Conservation (phyloP, 2,797 vertebrate genomes). For the Neosalanx taihuensis region DNA sequence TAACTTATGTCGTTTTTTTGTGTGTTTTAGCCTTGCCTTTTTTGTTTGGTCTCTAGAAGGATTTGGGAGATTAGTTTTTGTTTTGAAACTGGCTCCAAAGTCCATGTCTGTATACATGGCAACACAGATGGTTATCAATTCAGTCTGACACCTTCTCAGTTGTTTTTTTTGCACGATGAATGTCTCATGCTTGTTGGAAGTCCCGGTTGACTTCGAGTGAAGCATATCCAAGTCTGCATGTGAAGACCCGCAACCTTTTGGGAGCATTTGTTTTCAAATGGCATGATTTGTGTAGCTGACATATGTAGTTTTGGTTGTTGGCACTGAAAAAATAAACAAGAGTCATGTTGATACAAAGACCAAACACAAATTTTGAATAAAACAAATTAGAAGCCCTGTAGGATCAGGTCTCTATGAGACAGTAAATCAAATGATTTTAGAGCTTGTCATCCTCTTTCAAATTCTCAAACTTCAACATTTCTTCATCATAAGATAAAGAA, state of each 20-base stretch:
- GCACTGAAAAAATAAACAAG: conserved; percentile 66
- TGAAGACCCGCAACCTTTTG: conserved; percentile 22
- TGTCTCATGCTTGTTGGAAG: conserved; percentile 41
- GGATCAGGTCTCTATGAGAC: no score
- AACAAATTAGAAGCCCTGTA: no score
- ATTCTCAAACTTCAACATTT: conserved; percentile 41
- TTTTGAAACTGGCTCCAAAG: conserved; percentile 16
- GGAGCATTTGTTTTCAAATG: conserved; percentile 72
- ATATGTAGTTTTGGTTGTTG: conserved; percentile 90
- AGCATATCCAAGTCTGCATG: conserved; percentile 21
- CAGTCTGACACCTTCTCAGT: conserved; percentile 17
- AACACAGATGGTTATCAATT: conserved; percentile 32
- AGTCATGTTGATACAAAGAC: no score
- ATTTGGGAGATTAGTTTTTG: not conserved
- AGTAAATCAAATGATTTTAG: no score
- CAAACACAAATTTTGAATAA: no score
- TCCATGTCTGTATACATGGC: conserved; percentile 49
- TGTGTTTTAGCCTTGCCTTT: conserved; percentile 15
- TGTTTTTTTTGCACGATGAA: conserved; percentile 27
- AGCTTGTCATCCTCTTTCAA: conserved; percentile 31
- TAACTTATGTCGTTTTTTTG: conserved; percentile 27
- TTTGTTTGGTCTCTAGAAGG: not conserved
- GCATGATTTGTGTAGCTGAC: conserved; percentile 96
- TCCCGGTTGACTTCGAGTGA: conserved; percentile 9
- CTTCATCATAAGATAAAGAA: conserved; percentile 38